These are phyloP conservation scores for Hemicentrotus pulcherrimus DNA, from an alignment of 35 echinoderm and acorn worm species.

Conservation along the genomic window DNA sequence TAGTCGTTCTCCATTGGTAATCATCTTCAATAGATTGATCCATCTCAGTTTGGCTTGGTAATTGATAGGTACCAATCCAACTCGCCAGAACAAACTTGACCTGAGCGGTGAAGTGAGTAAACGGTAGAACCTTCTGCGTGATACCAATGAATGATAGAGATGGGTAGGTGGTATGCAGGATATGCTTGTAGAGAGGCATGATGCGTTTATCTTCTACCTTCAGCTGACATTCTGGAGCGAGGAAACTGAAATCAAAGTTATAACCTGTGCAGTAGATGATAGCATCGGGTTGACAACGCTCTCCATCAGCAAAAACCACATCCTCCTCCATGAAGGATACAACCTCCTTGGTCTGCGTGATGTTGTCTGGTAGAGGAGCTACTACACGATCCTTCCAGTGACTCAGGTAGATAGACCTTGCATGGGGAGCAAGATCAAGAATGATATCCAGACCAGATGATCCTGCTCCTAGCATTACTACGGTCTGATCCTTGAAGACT, in stretches of 20 bases:
- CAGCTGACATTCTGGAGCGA: slow-evolving; percentile 67
- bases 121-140: slow-evolving; percentile 61
- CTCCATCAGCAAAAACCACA: slow-evolving; percentile 67
- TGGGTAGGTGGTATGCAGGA: slow-evolving; percentile 70
- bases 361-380: slow-evolving; percentile 61
- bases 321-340: slow-evolving; percentile 14
- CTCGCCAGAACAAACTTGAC: slow-evolving; percentile 56
- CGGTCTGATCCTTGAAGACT: slow-evolving; percentile 63
- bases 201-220: slow-evolving; percentile 52
- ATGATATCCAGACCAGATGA: slow-evolving; percentile 76
- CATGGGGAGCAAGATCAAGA: slow-evolving; percentile 54
- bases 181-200: slow-evolving; percentile 79
- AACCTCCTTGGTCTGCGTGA: slow-evolving; percentile 50
- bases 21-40: slow-evolving; percentile 51
- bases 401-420: slow-evolving; percentile 69
- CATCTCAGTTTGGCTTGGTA: slow-evolving; percentile 78
- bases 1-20: slow-evolving; percentile 40
- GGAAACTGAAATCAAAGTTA: slow-evolving; percentile 74
- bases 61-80: slow-evolving; percentile 60
- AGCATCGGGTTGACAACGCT: slow-evolving; percentile 52
- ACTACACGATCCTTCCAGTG: slow-evolving; percentile 50
- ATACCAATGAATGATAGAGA: slow-evolving; percentile 78
- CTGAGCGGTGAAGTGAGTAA: slow-evolving; percentile 72
- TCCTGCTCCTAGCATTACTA: slow-evolving; percentile 80
- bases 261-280: slow-evolving; percentile 89